Conservation (phyloP, 2,113 vertebrate species). For the Channa argus region DNA sequence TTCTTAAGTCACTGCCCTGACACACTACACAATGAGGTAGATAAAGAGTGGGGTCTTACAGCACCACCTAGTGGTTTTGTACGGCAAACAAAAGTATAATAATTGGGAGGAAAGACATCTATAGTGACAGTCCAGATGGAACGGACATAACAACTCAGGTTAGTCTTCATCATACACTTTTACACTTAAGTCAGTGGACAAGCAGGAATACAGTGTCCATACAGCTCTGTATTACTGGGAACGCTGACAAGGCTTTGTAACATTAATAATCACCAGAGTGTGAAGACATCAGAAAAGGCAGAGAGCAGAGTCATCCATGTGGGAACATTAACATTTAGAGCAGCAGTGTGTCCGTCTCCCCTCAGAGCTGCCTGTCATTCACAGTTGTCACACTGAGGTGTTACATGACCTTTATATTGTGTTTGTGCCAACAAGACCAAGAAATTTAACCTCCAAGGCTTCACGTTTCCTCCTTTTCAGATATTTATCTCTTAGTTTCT, state of each 20-base stretch:
- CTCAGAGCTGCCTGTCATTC: constrained; percentile 72
- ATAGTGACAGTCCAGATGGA: constrained; percentile 8
- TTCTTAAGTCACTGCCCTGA: background rate
- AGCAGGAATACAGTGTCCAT: constrained; percentile 7
- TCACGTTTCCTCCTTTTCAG: constrained; percentile 8
- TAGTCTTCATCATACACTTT: background rate
- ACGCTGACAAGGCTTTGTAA: constrained; percentile 7
- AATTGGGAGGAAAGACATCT: background rate
- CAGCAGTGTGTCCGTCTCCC: constrained; percentile 44
- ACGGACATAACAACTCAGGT: background rate
- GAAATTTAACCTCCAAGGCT: constrained; percentile 39
- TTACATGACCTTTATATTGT: constrained; percentile 70
- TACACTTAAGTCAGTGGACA: background rate
- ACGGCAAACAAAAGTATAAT: constrained; percentile 31
- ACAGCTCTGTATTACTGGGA: background rate
- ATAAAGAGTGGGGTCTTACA: constrained; percentile 27
- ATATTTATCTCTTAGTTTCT: constrained; percentile 7
- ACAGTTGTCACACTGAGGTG: constrained; percentile 68
- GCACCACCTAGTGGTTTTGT: constrained; percentile 67
- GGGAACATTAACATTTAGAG: constrained; percentile 79
- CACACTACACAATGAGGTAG: background rate
- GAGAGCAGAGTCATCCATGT: constrained; percentile 69
- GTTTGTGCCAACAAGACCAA: constrained; percentile 22
- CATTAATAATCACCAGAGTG: constrained; percentile 25
- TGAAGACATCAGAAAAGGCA: constrained; percentile 4